A percentile compares a stretch with the other conserved stretches of the same genome.
These are phyloP conservation scores for Ips typographus DNA, from an alignment of 1,140 invertebrate species.

Conservation along the genomic window DNA sequence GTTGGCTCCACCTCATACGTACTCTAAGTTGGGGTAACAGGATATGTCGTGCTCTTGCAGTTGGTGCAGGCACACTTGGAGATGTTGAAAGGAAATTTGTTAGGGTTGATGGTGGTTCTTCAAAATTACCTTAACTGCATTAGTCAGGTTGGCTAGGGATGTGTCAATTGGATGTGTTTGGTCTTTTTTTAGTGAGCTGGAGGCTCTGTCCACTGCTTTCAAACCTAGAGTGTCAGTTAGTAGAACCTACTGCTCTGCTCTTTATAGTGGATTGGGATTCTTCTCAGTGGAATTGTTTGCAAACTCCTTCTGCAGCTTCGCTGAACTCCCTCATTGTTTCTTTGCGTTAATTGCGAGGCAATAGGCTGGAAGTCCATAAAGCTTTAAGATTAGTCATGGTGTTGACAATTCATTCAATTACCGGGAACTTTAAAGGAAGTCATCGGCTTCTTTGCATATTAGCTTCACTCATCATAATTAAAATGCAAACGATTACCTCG, in stretches of 20 bases:
- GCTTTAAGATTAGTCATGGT: no score
- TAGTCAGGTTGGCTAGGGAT: conserved; percentile 10
- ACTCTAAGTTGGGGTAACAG: conserved; percentile 12
- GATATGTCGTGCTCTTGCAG: conserved; percentile 7
- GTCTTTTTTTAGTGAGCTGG: conserved; percentile 11
- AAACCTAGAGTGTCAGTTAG: conserved; percentile 21
- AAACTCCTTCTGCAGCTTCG: no score
- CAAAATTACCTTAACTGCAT: conserved; percentile 24
- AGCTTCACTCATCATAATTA: no score
- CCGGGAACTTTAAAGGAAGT: no score
- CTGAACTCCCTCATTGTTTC: no score
- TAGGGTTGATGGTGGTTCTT: conserved; percentile 8
- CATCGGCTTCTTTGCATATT: no score
- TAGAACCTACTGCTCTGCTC: conserved; percentile 20
- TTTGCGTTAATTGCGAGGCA: no score
- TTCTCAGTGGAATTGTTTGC: no score
- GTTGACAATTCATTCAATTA: no score
- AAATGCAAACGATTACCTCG: no score
- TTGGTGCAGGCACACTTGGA: not conserved
- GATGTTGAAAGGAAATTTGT: conserved; percentile 1
- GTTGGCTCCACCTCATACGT: conserved; percentile 20
- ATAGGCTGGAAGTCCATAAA: no score
- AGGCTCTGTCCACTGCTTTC: conserved; percentile 19
- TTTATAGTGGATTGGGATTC: no score
- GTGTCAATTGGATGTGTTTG: conserved; percentile 11